These are phyloP conservation scores for Thalassaphorura encarpata DNA, from an alignment of 1,140 invertebrate species.

Conservation along the genomic window DNA sequence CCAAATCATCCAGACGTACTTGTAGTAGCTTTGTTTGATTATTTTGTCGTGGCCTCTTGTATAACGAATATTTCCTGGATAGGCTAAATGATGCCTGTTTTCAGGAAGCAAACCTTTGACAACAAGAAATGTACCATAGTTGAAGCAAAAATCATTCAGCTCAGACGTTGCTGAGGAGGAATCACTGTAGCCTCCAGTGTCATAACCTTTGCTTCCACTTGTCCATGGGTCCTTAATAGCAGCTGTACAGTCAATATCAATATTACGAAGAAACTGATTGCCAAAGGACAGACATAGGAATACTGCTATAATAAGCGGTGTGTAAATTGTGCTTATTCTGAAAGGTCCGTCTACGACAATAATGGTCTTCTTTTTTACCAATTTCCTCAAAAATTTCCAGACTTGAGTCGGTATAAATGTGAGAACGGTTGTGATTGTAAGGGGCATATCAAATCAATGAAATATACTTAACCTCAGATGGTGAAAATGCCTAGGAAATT, in stretches of 20 bases:
- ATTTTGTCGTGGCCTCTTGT: neutral
- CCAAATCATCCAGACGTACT: constrained; percentile 9
- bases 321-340: constrained; percentile 7
- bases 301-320: neutral
- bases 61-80: constrained; percentile 7
- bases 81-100: constrained; percentile 1
- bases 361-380: neutral
- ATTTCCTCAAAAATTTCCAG: constrained; percentile 8
- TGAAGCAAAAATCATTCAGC: constrained; percentile 14
- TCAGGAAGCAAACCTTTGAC: neutral
- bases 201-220: no score
- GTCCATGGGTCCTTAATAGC: neutral
- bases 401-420: neutral
- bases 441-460: no score
- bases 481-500: no score
- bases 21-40: constrained; percentile 8
- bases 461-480: no score
- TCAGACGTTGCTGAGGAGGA: no score
- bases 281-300: constrained; percentile 6
- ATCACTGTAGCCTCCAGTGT: no score
- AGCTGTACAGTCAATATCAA: constrained; percentile 10
- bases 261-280: constrained; percentile 9
- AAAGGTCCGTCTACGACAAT: constrained; percentile 4
- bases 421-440: no score
- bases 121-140: constrained; percentile 9